phyloP scores from a whole-genome alignment of 2,113 vertebrate species.

The Catharus minimus region DNA sequence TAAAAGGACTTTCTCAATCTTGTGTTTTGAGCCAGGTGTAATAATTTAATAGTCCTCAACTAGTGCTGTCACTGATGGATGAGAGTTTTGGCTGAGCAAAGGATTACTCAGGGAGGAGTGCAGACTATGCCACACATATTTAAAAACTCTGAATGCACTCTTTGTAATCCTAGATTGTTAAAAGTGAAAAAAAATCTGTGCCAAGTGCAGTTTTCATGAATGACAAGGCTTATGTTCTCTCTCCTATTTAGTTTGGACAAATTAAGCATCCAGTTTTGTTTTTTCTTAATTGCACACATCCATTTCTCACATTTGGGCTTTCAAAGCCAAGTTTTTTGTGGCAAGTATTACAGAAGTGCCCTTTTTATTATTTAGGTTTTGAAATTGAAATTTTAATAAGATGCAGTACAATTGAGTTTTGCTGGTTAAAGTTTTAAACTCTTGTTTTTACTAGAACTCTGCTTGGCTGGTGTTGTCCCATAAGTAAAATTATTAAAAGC shows the following conservation, averaged over 20 bases:
- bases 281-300: constrained; percentile 10
- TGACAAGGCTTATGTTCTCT: constrained; percentile 12
- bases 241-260: constrained; percentile 22
- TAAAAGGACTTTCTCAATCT: neutral
- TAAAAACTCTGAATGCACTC: constrained; percentile 29
- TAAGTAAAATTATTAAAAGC: neutral
- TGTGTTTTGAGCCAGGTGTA: neutral
- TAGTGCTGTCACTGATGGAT: neutral
- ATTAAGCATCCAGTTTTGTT: neutral
- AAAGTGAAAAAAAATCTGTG: neutral
- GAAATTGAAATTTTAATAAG: neutral
- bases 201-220: constrained; percentile 27
- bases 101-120: constrained; percentile 16
- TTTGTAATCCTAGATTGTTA: constrained; percentile 33
- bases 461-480: neutral
- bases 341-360: neutral
- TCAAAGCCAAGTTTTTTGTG: neutral
- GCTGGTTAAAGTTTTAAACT: neutral
- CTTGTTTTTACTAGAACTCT: neutral
- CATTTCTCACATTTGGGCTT: neutral
- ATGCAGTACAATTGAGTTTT: neutral
- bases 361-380: neutral
- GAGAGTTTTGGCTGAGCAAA: constrained; percentile 6
- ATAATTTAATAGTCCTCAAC: neutral
- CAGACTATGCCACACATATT: neutral